Evolutionary conservation across 2,797 vertebrate species (phyloP).

Genomic region (Chelmon rostratus): DNA sequence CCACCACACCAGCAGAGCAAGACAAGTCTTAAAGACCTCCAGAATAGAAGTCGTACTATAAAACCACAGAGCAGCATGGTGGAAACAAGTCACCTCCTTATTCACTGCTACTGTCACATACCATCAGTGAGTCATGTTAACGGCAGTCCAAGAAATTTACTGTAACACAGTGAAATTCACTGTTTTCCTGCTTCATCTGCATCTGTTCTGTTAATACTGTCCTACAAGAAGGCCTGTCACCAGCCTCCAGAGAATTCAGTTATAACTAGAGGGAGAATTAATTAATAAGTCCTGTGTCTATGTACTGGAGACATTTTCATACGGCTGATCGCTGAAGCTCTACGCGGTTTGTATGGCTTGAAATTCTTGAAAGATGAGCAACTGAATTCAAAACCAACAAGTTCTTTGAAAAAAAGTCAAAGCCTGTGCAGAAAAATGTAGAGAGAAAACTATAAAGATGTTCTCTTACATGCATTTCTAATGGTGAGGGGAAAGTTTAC

Average conservation of each 20-base stretch:
- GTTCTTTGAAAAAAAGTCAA: background rate
- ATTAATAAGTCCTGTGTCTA: background rate
- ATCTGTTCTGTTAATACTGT: background rate
- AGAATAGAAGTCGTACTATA: constrained; percentile 54
- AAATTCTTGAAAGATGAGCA: too few species aligned
- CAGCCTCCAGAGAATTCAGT: background rate
- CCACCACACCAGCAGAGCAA: constrained; percentile 26
- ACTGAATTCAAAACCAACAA: background rate
- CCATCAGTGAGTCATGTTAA: constrained; percentile 31
- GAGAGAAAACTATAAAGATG: background rate
- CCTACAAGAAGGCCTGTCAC: constrained; percentile 18
- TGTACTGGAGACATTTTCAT: background rate
- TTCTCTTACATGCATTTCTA: too few species aligned
- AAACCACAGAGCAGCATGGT: constrained; percentile 25
- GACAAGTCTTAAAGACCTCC: constrained; percentile 56
- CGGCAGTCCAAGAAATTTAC: background rate
- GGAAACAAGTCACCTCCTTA: constrained; percentile 38
- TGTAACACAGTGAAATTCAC: background rate
- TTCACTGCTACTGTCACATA: constrained; percentile 48
- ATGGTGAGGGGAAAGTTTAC: background rate
- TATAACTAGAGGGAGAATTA: too few species aligned
- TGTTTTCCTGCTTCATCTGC: background rate
- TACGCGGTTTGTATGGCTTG: background rate
- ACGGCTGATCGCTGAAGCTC: background rate
- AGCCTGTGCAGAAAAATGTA: background rate